phyloP scores from a whole-genome alignment of 2,888 invertebrate species.

The Drosophila demipolita region DNA sequence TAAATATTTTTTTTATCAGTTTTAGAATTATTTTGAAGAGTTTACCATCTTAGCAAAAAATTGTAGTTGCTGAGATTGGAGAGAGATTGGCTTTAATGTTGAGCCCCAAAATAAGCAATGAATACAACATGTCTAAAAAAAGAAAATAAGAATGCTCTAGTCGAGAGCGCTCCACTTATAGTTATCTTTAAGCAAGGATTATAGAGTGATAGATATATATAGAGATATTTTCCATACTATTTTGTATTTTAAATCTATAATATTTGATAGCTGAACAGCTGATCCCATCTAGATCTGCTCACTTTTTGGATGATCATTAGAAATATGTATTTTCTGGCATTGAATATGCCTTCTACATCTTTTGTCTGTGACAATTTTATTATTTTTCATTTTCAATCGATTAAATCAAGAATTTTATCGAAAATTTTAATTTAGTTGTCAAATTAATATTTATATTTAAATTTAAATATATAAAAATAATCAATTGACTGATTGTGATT shows the following conservation, averaged over 20 bases:
- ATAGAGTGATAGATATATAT: rapidly evolving
- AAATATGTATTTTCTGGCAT: not conserved
- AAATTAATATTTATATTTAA: no score
- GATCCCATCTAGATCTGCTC: not conserved
- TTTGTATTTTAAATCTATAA: not conserved
- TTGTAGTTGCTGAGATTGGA: not conserved
- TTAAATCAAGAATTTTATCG: not conserved
- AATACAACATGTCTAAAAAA: not conserved
- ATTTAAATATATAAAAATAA: not conserved
- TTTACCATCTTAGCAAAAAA: not conserved
- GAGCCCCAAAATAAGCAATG: not conserved
- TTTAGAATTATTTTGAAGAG: not conserved
- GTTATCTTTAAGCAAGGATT: not conserved
- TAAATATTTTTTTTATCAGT: not conserved
- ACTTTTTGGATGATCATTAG: not conserved
- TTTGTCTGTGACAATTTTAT: not conserved
- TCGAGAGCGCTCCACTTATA: not conserved
- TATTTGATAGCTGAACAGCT: not conserved
- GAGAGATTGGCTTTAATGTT: not conserved
- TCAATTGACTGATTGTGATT: not conserved
- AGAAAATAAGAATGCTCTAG: not conserved
- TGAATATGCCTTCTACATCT: not conserved
- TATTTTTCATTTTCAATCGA: not conserved
- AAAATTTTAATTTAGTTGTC: not conserved
- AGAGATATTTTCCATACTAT: not conserved